Conservation (phyloP, 2,888 invertebrate genomes). For the Andrena chrysosceles region DNA sequence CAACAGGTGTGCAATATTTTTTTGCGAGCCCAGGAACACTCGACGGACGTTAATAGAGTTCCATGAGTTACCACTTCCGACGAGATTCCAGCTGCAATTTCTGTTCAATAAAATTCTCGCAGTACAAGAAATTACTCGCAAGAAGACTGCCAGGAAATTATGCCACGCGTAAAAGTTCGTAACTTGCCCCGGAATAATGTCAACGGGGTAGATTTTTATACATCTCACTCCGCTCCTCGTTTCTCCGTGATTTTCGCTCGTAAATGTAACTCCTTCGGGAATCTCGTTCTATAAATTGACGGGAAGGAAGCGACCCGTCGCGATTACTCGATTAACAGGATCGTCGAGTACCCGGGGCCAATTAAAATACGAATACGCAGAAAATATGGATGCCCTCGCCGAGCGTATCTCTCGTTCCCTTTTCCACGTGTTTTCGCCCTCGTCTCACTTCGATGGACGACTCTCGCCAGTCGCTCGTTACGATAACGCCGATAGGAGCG, state of each 20-base stretch:
- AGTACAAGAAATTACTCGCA: background rate
- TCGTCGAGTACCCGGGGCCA: background rate
- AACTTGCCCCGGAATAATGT: background rate
- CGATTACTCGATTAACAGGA: conserved; percentile 3
- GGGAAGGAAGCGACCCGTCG: background rate
- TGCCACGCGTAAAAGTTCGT: background rate
- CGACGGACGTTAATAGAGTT: conserved; percentile 1
- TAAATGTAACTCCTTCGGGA: too few relatives aligned
- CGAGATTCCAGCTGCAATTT: background rate
- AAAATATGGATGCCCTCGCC: conserved; percentile 9
- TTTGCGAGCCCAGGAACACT: background rate
- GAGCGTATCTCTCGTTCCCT: background rate
- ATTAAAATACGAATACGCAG: background rate
- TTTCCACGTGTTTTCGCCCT: background rate
- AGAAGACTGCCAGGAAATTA: too few relatives aligned
- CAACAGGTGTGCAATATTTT: conserved; percentile 23
- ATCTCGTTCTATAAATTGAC: background rate
- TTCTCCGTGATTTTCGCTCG: background rate
- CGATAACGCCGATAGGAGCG: conserved; percentile 31
- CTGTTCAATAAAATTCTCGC: background rate
- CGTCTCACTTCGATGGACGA: background rate
- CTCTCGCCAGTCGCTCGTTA: conserved; percentile 19
- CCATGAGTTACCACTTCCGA: background rate
- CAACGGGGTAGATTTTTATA: background rate
- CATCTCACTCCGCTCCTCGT: background rate